Conservation (phyloP, 2,888 invertebrate species). For the Myopa testacea region DNA sequence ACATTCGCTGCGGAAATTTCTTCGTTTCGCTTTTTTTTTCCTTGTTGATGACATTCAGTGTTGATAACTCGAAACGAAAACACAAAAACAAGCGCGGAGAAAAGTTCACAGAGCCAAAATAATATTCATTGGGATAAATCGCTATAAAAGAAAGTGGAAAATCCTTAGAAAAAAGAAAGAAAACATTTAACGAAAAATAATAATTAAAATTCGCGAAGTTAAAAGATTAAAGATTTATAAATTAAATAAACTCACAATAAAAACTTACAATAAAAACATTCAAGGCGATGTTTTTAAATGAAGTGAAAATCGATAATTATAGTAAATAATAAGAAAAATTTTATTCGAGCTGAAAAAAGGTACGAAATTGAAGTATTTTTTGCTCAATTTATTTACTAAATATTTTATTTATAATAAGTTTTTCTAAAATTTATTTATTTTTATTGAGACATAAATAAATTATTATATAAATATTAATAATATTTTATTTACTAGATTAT, state of each 20-base stretch:
- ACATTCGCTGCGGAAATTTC: too few species aligned
- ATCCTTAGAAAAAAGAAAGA: not conserved
- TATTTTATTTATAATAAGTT: not conserved
- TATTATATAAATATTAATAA: not conserved
- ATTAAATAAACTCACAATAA: not conserved
- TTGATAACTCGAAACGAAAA: slow-evolving; percentile 20
- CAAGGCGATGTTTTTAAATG: too few species aligned
- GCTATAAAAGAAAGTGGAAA: not conserved
- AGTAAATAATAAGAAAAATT: too few species aligned
- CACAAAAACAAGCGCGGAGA: not conserved
- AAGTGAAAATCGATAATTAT: too few species aligned
- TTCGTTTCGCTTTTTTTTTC: not conserved
- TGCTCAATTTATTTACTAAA: not conserved
- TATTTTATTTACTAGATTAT: not conserved
- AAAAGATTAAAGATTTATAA: not conserved
- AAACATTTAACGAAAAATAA: not conserved
- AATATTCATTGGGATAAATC: not conserved
- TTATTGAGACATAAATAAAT: not conserved
- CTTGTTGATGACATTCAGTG: slow-evolving; percentile 29
- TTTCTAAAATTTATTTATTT: not conserved
- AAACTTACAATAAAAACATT: too few species aligned
- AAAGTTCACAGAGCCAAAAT: not conserved
- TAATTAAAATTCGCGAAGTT: not conserved
- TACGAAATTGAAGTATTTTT: too few species aligned
- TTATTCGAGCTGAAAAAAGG: too few species aligned